Evolutionary conservation across 2,888 invertebrate species (phyloP), one percentile per base, ranked within the genome.

Genomic region (Apotomis capreana): DNA sequence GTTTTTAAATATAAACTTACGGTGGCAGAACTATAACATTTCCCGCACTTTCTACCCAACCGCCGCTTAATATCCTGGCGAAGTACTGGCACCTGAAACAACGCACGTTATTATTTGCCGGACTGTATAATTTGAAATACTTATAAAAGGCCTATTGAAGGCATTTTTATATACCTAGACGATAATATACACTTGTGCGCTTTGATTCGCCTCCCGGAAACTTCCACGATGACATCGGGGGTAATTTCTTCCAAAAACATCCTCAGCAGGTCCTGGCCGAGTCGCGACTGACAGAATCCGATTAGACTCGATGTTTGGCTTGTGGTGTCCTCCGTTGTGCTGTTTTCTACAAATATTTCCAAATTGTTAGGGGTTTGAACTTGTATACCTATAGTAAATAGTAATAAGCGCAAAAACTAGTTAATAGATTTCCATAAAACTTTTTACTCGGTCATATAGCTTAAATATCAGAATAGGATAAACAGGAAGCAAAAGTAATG

Each of bases 181-280:
- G 97, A 96, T 74, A 99, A 91, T 81, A 99, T 97, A 86, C 98
- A 98, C 88, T 97, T 97, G 85, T 98, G 98, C 1, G 98, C 98
- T 84, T 96, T 96, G 64, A 98, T 96, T 65, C 96, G 95, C 64
- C 96, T 94, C 0, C 97, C 97, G 57, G 96, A 96, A 10, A 97
- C 97, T 85, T 97, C 97, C 9, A 97, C 95, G 5, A 96, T 95
- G 59, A 98, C 97, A 84, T 98, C 98, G 0, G 98, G 96, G 76
- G 97, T 97, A 69, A 97, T 96, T 90, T 98, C 98, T 83, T 98
- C 97, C 74, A 97, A 88, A 86, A 98, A 98, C 98, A 98, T 98
- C 76, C 97, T 94, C 44, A 98, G 91, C 68, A 98, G 90, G 88
- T 98, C 98, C 82, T 97, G 97, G 0, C 98, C 98, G 9, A 98